Evolutionary conservation across 2,888 invertebrate species (phyloP).

Genomic region (Coelogynopora nodosa): DNA sequence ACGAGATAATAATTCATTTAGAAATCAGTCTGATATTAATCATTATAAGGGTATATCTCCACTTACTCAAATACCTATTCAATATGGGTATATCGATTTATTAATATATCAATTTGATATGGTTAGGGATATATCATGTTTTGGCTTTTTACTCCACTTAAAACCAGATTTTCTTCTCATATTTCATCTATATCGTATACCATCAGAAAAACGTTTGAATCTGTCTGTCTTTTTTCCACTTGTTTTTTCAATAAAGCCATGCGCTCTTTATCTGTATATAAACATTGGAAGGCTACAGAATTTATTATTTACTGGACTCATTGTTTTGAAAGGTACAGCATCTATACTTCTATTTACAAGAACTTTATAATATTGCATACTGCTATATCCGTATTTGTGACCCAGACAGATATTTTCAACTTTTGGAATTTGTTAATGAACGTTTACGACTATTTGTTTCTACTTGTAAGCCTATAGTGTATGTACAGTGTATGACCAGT

Average conservation of each 20-base stretch:
- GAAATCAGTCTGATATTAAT: background rate
- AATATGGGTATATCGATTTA: no score
- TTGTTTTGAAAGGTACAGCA: background rate
- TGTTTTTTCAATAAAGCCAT: background rate
- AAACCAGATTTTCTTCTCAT: background rate
- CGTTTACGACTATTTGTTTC: slow-evolving; percentile 12
- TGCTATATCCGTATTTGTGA: background rate
- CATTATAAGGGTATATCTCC: background rate
- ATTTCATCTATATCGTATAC: background rate
- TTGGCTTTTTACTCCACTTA: slow-evolving; percentile 47
- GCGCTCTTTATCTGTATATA: background rate
- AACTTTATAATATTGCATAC: background rate
- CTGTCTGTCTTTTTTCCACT: background rate
- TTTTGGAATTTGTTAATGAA: background rate
- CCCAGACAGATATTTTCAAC: background rate
- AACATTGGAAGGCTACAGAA: background rate
- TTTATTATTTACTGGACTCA: background rate
- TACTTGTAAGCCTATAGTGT: background rate
- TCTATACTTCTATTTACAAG: background rate
- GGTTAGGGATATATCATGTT: slow-evolving; percentile 30
- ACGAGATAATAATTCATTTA: background rate
- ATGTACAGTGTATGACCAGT: background rate
- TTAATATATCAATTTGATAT: no score
- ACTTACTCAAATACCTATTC: slow-evolving; percentile 10
- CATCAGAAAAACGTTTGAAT: background rate